These are phyloP conservation scores for Macrobrachium nipponense DNA, from an alignment of 1,140 invertebrate species.

Conservation along the genomic window DNA sequence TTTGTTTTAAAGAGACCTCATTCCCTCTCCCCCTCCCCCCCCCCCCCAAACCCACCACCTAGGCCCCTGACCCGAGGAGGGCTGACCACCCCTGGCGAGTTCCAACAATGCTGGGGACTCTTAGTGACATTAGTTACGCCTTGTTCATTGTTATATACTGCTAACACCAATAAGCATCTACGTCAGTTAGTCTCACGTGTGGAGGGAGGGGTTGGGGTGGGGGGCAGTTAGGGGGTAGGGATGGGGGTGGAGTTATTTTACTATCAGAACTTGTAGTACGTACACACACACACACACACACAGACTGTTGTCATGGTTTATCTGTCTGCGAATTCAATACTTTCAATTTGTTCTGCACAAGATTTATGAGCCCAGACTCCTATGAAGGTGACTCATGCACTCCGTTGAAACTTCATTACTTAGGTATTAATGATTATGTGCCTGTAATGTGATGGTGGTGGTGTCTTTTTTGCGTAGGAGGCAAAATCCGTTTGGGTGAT, in stretches of 20 bases:
- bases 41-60: not conserved
- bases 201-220: too few relatives aligned
- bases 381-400: conserved; percentile 17
- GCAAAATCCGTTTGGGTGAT: too few relatives aligned
- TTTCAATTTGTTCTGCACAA: conserved; percentile 37
- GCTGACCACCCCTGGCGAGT: not conserved
- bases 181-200: not conserved
- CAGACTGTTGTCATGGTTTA: conserved; percentile 15
- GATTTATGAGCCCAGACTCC: conserved; percentile 25
- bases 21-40: not conserved
- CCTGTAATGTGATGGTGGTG: too few relatives aligned
- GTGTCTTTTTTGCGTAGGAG: too few relatives aligned
- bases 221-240: too few relatives aligned
- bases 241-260: not conserved
- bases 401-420: conserved; percentile 10
- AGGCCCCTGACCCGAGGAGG: too few relatives aligned
- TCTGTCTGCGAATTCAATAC: conserved; percentile 15
- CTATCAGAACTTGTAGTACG: conserved; percentile 1
- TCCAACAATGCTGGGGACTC: not conserved
- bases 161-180: not conserved
- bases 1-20: too few relatives aligned
- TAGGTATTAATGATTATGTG: too few relatives aligned
- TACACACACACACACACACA: conserved; percentile 28
- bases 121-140: conserved; percentile 11
- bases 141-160: conserved; percentile 22